Base-by-base conservation (phyloP, 2,113 vertebrate species). In the Picathartes gymnocephalus region DNA sequence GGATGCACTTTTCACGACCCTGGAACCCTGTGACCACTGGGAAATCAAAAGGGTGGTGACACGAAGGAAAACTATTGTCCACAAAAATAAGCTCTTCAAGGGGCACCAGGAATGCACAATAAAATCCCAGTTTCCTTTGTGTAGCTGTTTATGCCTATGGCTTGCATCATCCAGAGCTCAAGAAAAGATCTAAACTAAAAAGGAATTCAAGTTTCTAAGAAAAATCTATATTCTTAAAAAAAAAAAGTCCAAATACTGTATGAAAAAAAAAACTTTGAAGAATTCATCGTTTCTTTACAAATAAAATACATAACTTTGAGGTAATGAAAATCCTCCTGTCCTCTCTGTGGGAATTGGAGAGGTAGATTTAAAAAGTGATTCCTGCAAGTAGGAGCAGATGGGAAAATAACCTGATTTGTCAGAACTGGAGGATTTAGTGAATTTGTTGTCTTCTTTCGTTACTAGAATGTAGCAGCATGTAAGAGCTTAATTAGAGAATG, bases 1-100 rank as follows among this genome's bases (percentile, higher is more conserved):
- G 92, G 92, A 93, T 97, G 97, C 92, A 97, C 97, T 97, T 96
- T 97, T 94, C 90, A 85, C 81, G 96, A 98, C 97, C 97, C 92
- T 97, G 92, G 95, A 95, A 95, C 95, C 93, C 94, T 95, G 94
- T 91, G 96, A 95, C 97, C 96, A 97, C 87, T 97, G 96, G 93
- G 95, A 95, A 95, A 92, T 94, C 93, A 94, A 95, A 97, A 96
- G 96, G 95, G 94, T 96, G 95, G 92, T 95, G 96, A 96, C 92
- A 97, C 80, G 81, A 92, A 96, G 95, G 93, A 92, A 97, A 94
- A 94, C 95, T 70, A 97, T 97, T 97, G 96, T 97, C 95, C 93
- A 86, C 83, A 85, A 94, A 92, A 96, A 96, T 93, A 97, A 96
- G 96, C 91, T 97, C 94, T 96, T 96, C 93, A 95, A 97, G 95